Percentiles rank a stretch among this genome's conserved stretches.
These are phyloP conservation scores for Enteromius afrohamiltoni DNA, from an alignment of 2,797 vertebrate genomes.

Conservation along the genomic window DNA sequence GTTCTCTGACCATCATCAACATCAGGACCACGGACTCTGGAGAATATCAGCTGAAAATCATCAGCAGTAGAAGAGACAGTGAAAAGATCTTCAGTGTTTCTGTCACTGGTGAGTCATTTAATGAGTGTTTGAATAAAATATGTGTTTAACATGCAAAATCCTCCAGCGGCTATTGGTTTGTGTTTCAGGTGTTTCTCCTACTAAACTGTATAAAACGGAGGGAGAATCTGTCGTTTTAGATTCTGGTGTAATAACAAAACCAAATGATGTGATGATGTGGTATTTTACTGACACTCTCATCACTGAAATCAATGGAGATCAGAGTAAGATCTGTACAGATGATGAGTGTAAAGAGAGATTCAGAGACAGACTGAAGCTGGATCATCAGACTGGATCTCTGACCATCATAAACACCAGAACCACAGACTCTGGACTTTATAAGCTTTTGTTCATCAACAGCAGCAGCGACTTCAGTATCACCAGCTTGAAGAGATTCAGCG, in stretches of 20 bases:
- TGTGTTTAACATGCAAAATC: background rate
- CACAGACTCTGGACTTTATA: background rate
- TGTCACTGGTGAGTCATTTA: too few relatives aligned
- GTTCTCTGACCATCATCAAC: background rate
- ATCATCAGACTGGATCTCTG: constrained; percentile 16
- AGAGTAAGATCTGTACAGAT: background rate
- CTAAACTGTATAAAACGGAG: too few relatives aligned
- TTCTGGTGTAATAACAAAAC: too few relatives aligned
- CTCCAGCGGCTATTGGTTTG: background rate
- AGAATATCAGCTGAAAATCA: background rate
- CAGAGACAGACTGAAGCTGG: constrained; percentile 17
- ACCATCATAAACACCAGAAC: accelerated
- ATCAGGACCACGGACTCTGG: background rate
- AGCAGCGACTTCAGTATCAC: background rate
- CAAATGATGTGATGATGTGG: background rate
- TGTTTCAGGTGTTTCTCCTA: background rate
- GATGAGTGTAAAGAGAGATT: background rate
- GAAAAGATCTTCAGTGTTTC: too few relatives aligned
- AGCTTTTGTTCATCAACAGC: background rate
- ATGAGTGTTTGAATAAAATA: too few relatives aligned
- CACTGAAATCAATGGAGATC: background rate
- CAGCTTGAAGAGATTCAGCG: background rate
- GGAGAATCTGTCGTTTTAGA: too few relatives aligned
- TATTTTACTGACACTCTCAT: too few relatives aligned
- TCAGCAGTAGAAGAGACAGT: background rate